phyloP scores from a whole-genome alignment of 1,140 invertebrate species.

The Brachionus manjavacas region DNA sequence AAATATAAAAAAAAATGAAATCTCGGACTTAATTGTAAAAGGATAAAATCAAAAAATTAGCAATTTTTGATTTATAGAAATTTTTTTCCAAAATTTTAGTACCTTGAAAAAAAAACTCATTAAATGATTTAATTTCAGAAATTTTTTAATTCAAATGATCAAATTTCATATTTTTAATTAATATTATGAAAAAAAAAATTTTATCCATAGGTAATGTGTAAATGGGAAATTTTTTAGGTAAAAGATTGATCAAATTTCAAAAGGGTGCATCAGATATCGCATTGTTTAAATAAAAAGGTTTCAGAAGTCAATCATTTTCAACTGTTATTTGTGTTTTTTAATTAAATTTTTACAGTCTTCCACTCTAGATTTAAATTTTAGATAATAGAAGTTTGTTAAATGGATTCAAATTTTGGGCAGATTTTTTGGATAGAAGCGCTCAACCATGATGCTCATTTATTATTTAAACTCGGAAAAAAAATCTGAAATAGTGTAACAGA shows the following conservation, averaged over 20 bases:
- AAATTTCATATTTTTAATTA: not conserved
- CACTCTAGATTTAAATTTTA: not conserved
- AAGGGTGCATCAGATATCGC: not conserved
- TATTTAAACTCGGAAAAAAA: not conserved
- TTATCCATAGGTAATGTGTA: too few species aligned
- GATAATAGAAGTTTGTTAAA: not conserved
- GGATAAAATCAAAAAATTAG: too few species aligned
- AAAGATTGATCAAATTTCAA: not conserved
- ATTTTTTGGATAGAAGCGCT: not conserved
- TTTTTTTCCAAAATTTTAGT: not conserved
- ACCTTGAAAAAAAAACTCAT: not conserved
- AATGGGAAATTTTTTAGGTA: not conserved
- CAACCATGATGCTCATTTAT: not conserved
- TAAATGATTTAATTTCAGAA: not conserved
- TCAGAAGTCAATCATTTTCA: not conserved
- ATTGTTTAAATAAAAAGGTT: not conserved
- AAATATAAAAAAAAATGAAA: not conserved
- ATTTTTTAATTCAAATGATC: not conserved
- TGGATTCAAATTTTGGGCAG: not conserved
- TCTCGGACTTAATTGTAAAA: not conserved
- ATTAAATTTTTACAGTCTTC: not conserved
- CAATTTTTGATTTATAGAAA: too few species aligned
- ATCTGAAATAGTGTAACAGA: not conserved
- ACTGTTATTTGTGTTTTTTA: not conserved
- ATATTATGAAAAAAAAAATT: not conserved